Conservation (phyloP, 2,113 vertebrate species). For the Melanerpes aurifrons region DNA sequence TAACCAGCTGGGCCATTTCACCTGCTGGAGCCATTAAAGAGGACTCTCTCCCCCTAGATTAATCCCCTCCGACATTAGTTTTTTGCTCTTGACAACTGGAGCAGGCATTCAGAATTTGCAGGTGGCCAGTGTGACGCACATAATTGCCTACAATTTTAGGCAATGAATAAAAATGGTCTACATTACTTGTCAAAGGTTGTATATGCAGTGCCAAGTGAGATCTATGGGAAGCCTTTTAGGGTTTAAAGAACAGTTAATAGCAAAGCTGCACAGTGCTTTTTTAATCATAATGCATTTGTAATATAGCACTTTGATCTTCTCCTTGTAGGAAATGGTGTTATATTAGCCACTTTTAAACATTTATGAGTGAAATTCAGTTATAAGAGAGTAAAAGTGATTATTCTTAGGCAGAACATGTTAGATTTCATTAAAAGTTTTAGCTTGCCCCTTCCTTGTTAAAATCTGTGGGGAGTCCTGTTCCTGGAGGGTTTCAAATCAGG, state of each 20-base stretch:
- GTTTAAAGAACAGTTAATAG: conserved; percentile 97
- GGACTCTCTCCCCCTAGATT: conserved; percentile 90
- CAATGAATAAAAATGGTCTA: conserved; percentile 99
- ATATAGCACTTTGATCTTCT: conserved; percentile 91
- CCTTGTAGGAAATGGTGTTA: conserved; percentile 88
- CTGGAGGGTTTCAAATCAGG: conserved; percentile 82
- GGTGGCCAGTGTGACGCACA: conserved; percentile 99
- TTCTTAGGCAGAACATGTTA: conserved; percentile 84
- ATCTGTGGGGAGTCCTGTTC: conserved; percentile 81
- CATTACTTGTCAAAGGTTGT: conserved; percentile 99
- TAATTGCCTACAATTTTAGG: conserved; percentile 99
- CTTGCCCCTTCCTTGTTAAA: conserved; percentile 86
- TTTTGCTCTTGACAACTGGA: conserved; percentile 91
- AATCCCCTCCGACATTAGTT: conserved; percentile 88
- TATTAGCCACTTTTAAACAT: conserved; percentile 90
- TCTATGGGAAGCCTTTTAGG: conserved; percentile 99
- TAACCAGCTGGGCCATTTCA: conserved; percentile 99
- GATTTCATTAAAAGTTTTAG: conserved; percentile 88
- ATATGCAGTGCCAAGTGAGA: conserved; percentile 98
- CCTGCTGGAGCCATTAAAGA: conserved; percentile 96
- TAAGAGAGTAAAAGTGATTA: conserved; percentile 88
- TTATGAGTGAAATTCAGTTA: conserved; percentile 88
- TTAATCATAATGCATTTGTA: conserved; percentile 94
- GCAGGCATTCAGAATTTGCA: conserved; percentile 99
- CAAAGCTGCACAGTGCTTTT: conserved; percentile 92